Evolutionary conservation across 2,113 vertebrate genomes (phyloP), one percentile per base, ranked within the genome.

Genomic region (Xerus inauris): DNA sequence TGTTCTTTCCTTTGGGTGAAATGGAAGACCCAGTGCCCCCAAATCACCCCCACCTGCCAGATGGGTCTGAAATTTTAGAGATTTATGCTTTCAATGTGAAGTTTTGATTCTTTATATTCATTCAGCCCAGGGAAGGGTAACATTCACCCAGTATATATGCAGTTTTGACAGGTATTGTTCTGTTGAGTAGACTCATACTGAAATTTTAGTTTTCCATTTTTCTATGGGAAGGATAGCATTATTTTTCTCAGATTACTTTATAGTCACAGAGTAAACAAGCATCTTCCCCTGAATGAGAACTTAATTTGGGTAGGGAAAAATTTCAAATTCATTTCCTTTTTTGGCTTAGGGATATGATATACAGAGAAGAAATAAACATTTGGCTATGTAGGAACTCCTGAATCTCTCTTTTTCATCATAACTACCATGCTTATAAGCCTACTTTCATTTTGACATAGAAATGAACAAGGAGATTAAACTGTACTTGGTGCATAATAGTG

Each of bases 301-400:
- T 84, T 81, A 65, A 95, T 86, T 42, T 91, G 91, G 26, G 28
- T 67, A 71, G 57, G 77, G 76, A 85, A 73, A 80, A 45, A 85
- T 94, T 97, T 91, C 65, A 73, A 72, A n/a, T 92, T 97, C 38
- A 88, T 95, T 97, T 94, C 80, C 92, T 87, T 94, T 92, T 95
- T 77, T 54, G 80, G 42, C 83, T 54, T 81, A 83, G 69, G 65
- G 40, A 96, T 87, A 5, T 82, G 71, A 95, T 79, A 2, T 79
- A 72, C 51, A 87, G 72, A 89, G 64, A 91, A 96, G 54, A 97
- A 94, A 95, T 97, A 96, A 92, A 90, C 28, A 76, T 28, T 93
- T 83, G 51, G 20, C 49, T 76, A 12, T 90, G 92, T 91, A 85
- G 73, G 38, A 92, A 87, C 54, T 65, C 24, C 22, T 22, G 4